A percentile compares a stretch with the other conserved stretches of the same genome.
phyloP scores from a whole-genome alignment of 2,113 vertebrate genomes.

The Hemibagrus wyckioides region DNA sequence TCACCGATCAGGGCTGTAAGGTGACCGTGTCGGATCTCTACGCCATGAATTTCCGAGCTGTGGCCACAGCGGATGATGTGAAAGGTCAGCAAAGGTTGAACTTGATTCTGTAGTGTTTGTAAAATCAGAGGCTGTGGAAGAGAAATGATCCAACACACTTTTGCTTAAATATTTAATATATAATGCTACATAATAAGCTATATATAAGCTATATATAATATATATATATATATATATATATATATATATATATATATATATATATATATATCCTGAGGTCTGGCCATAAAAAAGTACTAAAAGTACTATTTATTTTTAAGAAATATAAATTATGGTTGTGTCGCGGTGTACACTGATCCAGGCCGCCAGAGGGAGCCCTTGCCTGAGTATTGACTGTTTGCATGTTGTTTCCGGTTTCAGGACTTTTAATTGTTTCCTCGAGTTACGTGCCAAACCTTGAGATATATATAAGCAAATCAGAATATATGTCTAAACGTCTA shows the following conservation, averaged over 20 bases:
- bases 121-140: background rate
- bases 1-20: conserved; percentile 70
- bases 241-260: too few relatives aligned
- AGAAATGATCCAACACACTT: background rate
- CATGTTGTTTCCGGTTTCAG: too few relatives aligned
- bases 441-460: too few relatives aligned
- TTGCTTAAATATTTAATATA: background rate
- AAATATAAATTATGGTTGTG: background rate
- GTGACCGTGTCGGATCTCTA: conserved; percentile 80
- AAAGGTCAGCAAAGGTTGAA: conserved; percentile 30
- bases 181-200: background rate
- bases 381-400: too few relatives aligned
- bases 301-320: background rate
- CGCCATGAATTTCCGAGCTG: conserved; percentile 66
- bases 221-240: too few relatives aligned
- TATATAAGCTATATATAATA: too few relatives aligned
- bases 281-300: background rate
- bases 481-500: too few relatives aligned
- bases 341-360: too few relatives aligned
- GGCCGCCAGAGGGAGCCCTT: too few relatives aligned
- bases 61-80: conserved; percentile 64
- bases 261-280: too few relatives aligned
- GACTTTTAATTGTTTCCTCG: too few relatives aligned
- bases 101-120: background rate
- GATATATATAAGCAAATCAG: too few relatives aligned